Percentiles rank a stretch among this genome's conserved stretches.
These are phyloP conservation scores for Drosophila mojavensis DNA, from an alignment of 1,140 invertebrate genomes.

Conservation along the genomic window DNA sequence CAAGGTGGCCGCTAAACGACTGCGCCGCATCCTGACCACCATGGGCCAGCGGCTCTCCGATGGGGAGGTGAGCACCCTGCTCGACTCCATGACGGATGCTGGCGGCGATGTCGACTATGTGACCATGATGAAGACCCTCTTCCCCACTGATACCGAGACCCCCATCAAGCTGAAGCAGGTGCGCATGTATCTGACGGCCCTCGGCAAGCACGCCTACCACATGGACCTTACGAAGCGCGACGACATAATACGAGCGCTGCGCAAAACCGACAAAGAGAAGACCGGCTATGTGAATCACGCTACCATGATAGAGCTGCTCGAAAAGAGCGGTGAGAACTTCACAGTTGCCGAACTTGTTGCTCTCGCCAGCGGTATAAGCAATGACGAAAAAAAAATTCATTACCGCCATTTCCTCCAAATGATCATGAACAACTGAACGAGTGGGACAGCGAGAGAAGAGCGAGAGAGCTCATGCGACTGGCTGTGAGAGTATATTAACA, in stretches of 20 bases:
- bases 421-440: constrained; percentile 56
- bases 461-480: too few relatives aligned
- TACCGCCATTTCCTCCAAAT: constrained; percentile 45
- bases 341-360: constrained; percentile 27
- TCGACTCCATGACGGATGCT: constrained; percentile 20
- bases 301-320: constrained; percentile 36
- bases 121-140: constrained; percentile 28
- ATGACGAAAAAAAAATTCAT: constrained; percentile 28
- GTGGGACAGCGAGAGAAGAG: too few relatives aligned
- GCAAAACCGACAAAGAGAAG: not conserved
- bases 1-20: constrained; percentile 93
- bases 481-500: too few relatives aligned
- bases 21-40: constrained; percentile 97
- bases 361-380: constrained; percentile 43
- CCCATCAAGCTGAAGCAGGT: constrained; percentile 23
- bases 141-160: not conserved
- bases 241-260: constrained; percentile 42
- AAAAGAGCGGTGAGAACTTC: constrained; percentile 34
- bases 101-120: constrained; percentile 45
- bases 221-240: constrained; percentile 45
- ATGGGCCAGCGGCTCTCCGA: constrained; percentile 96
- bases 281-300: constrained; percentile 33
- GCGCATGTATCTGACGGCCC: constrained; percentile 40
- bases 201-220: constrained; percentile 54
- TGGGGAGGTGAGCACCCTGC: constrained; percentile 86